These are phyloP conservation scores for Thamnaconus septentrionalis DNA, from an alignment of 2,113 vertebrate species.

Conservation along the genomic window DNA sequence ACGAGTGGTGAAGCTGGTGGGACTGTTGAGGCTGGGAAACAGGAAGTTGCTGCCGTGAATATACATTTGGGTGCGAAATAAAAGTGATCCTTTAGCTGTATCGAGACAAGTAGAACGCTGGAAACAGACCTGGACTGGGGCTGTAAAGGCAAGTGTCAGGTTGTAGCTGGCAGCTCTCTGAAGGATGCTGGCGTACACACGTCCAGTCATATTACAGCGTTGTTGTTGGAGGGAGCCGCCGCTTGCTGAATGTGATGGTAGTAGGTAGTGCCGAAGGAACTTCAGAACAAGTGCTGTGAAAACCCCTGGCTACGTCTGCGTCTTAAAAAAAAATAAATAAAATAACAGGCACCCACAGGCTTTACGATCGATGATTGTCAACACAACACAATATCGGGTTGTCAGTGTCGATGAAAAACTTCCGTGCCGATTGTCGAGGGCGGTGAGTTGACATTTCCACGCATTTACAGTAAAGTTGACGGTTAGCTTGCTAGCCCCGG, in stretches of 20 bases:
- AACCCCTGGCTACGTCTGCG: not conserved
- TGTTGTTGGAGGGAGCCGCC: not conserved
- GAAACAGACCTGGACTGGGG: slow-evolving; percentile 39
- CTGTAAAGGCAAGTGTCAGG: slow-evolving; percentile 1
- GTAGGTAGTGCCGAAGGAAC: not conserved
- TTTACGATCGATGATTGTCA: too few relatives aligned
- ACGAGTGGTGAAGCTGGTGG: slow-evolving; percentile 34
- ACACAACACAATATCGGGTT: too few relatives aligned
- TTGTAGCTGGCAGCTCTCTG: slow-evolving; percentile 48
- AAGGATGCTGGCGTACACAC: slow-evolving; percentile 59
- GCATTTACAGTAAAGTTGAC: too few relatives aligned
- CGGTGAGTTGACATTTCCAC: too few relatives aligned
- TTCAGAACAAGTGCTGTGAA: not conserved
- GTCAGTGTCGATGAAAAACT: too few relatives aligned
- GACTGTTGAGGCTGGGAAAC: slow-evolving; percentile 6
- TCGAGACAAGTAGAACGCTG: not conserved
- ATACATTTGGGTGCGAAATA: not conserved
- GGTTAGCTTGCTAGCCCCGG: too few relatives aligned
- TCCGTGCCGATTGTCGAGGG: too few relatives aligned
- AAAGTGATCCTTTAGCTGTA: not conserved
- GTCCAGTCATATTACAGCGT: slow-evolving; percentile 61
- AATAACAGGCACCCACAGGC: too few relatives aligned
- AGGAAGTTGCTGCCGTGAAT: slow-evolving; percentile 1
- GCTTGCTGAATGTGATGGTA: not conserved
- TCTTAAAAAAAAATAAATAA: too few relatives aligned